Conservation (phyloP, 2,113 vertebrate genomes). For the Bos javanicus region DNA sequence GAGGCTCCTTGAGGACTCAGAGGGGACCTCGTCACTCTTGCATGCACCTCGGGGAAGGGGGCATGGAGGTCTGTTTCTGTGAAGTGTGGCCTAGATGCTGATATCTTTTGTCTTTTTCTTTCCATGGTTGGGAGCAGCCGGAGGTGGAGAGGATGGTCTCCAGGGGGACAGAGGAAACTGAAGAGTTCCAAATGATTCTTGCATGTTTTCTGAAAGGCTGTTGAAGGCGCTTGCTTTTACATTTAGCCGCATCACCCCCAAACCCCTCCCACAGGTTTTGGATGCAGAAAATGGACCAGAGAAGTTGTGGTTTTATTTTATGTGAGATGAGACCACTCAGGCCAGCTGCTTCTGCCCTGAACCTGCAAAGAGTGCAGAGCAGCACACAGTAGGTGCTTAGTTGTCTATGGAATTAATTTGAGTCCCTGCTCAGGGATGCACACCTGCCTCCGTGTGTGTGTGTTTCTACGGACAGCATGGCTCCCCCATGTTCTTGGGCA, state of each 20-base stretch:
- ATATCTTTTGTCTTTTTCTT: background rate
- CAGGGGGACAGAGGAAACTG: too few relatives aligned
- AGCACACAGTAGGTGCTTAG: background rate
- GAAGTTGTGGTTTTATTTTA: background rate
- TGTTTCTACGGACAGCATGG: background rate
- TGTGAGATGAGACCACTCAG: background rate
- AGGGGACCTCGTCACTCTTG: background rate
- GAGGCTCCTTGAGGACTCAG: background rate
- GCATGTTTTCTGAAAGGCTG: background rate
- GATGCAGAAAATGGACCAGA: background rate
- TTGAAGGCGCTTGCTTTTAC: background rate
- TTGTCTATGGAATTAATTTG: background rate
- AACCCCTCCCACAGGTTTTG: background rate
- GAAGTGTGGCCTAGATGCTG: background rate
- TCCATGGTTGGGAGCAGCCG: background rate
- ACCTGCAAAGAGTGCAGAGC: background rate
- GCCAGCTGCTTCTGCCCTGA: background rate
- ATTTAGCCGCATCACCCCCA: background rate
- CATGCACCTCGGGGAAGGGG: fast-evolving
- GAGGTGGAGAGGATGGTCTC: background rate
- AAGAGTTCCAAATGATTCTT: background rate
- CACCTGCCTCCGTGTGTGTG: fast-evolving
- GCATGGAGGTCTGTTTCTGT: background rate
- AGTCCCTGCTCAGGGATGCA: background rate
- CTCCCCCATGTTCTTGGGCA: background rate